These are phyloP conservation scores for Lepidotrigona ventralis DNA, from an alignment of 1,140 invertebrate genomes.

Conservation along the genomic window DNA sequence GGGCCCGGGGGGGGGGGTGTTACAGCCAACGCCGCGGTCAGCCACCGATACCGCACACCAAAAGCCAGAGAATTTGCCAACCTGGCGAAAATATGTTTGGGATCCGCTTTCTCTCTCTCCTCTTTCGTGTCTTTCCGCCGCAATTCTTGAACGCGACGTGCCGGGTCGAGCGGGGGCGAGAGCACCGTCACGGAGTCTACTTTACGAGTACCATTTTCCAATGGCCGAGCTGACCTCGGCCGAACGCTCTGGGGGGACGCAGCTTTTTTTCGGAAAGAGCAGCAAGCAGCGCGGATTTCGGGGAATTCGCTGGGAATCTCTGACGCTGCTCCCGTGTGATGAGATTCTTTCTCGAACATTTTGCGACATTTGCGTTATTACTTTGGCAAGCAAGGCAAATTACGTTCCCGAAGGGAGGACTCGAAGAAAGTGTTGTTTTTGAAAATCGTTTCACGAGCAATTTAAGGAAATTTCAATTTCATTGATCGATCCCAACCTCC, in stretches of 20 bases:
- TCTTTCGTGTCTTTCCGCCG: background rate
- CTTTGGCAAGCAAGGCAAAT: background rate
- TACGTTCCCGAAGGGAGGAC: no score
- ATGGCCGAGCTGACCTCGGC: conserved; percentile 24
- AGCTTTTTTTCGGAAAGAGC: background rate
- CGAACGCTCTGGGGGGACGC: background rate
- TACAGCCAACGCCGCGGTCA: conserved; percentile 60
- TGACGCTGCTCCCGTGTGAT: background rate
- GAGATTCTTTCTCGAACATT: background rate
- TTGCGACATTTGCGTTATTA: no score
- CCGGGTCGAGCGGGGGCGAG: conserved; percentile 16
- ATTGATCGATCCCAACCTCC: background rate
- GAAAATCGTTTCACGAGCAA: background rate
- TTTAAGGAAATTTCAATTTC: background rate
- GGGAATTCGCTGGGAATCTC: background rate
- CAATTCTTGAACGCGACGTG: conserved; percentile 8
- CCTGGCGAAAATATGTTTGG: conserved; percentile 78
- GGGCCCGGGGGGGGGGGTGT: conserved; percentile 57
- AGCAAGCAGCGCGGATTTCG: background rate
- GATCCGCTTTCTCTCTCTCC: conserved; percentile 56
- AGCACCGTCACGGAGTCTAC: conserved; percentile 67
- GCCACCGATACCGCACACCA: conserved; percentile 57
- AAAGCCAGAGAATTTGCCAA: conserved; percentile 75
- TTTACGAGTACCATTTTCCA: conserved; percentile 69
- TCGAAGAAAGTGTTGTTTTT: background rate